Percentiles rank a stretch among this genome's conserved stretches.
Evolutionary conservation across 2,797 vertebrate genomes (phyloP).

Genomic region (Podarcis lilfordi): DNA sequence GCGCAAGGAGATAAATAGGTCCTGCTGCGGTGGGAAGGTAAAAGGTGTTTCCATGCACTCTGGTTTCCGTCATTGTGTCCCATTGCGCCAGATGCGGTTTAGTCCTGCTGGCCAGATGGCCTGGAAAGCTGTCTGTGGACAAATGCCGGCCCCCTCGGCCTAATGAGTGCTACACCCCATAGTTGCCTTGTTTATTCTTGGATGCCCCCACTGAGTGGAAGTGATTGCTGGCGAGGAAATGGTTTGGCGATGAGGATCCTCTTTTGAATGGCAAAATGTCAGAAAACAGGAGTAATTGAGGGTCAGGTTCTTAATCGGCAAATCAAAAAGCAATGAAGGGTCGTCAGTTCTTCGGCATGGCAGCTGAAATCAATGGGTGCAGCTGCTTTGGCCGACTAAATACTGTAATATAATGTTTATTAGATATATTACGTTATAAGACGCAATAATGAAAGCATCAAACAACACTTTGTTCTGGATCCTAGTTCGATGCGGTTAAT

Average conservation of each 20-base stretch:
- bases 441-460: too few species aligned
- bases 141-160: accelerated
- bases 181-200: background rate
- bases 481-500: too few species aligned
- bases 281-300: background rate
- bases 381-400: background rate
- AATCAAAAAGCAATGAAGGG: background rate
- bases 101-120: too few species aligned
- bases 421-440: too few species aligned
- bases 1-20: too few species aligned
- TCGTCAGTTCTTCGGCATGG: background rate
- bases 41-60: too few species aligned
- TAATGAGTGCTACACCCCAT: too few species aligned
- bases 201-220: background rate
- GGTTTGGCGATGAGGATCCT: background rate
- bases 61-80: too few species aligned
- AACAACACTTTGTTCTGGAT: too few species aligned
- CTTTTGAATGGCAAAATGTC: background rate
- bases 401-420: background rate
- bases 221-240: background rate
- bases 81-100: too few species aligned
- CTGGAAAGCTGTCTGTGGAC: too few species aligned
- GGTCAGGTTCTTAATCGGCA: background rate
- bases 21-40: too few species aligned
- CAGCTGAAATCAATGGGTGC: background rate